Evolutionary conservation across 2,113 vertebrate genomes (phyloP).

Genomic region (Dicrurus megarhynchus): DNA sequence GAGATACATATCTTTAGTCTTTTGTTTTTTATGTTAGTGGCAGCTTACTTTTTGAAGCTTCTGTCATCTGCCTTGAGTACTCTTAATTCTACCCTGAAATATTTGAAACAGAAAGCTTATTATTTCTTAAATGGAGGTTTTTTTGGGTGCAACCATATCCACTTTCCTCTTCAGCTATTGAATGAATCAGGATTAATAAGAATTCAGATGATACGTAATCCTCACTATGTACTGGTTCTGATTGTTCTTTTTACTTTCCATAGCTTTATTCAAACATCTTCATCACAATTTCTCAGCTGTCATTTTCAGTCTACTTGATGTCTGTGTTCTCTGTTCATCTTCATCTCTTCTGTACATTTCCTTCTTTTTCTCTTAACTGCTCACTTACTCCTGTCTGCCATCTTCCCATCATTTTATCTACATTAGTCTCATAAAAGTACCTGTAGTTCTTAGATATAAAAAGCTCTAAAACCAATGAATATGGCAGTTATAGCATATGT

Average conservation of each 20-base stretch:
- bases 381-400: not conserved
- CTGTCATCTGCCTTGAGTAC: not conserved
- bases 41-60: not conserved
- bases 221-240: not conserved
- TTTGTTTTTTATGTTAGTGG: not conserved
- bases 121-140: not conserved
- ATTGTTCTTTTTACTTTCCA: not conserved
- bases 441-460: not conserved
- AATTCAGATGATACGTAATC: not conserved
- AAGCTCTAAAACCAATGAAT: not conserved
- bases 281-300: not conserved
- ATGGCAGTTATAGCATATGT: not conserved
- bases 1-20: not conserved
- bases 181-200: not conserved
- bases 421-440: not conserved
- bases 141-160: not conserved
- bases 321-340: not conserved
- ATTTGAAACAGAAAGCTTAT: not conserved
- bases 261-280: not conserved
- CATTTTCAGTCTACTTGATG: not conserved
- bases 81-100: not conserved
- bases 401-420: not conserved
- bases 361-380: not conserved
- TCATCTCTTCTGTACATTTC: not conserved
- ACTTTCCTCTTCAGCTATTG: not conserved